A percentile compares a stretch with the other conserved stretches of the same genome.
These are phyloP conservation scores for Antitype chi DNA, from an alignment of 2,888 invertebrate species.

Conservation along the genomic window DNA sequence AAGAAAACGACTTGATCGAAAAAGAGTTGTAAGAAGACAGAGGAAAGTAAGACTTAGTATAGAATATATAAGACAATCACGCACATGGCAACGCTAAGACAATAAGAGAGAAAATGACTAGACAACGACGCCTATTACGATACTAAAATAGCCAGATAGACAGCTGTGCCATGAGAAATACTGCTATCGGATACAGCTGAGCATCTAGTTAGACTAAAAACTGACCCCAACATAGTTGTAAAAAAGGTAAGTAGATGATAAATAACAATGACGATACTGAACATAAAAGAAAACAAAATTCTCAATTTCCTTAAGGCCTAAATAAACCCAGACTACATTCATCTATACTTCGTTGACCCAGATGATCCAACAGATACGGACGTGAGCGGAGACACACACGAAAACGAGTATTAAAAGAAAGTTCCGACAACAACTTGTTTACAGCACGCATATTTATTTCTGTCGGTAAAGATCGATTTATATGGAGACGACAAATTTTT, in stretches of 20 bases:
- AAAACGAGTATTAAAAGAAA: constrained; percentile 61
- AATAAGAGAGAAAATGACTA: neutral
- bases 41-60: neutral
- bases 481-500: neutral
- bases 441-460: constrained; percentile 12
- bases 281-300: neutral
- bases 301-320: neutral
- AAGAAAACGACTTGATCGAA: neutral
- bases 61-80: neutral
- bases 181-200: no score
- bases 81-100: neutral
- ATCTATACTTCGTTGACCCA: constrained; percentile 33
- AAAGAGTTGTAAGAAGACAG: neutral
- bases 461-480: constrained; percentile 14
- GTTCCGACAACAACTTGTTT: constrained; percentile 49
- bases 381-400: constrained; percentile 28
- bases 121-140: neutral
- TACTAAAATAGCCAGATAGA: neutral
- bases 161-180: neutral
- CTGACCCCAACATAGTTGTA: neutral
- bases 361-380: constrained; percentile 18
- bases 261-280: neutral
- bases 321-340: constrained; percentile 2
- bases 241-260: neutral
- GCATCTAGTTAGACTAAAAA: neutral